A percentile compares a stretch with the other conserved stretches of the same genome.
phyloP scores from a whole-genome alignment of 2,113 vertebrate species.

The Camarhynchus parvulus region DNA sequence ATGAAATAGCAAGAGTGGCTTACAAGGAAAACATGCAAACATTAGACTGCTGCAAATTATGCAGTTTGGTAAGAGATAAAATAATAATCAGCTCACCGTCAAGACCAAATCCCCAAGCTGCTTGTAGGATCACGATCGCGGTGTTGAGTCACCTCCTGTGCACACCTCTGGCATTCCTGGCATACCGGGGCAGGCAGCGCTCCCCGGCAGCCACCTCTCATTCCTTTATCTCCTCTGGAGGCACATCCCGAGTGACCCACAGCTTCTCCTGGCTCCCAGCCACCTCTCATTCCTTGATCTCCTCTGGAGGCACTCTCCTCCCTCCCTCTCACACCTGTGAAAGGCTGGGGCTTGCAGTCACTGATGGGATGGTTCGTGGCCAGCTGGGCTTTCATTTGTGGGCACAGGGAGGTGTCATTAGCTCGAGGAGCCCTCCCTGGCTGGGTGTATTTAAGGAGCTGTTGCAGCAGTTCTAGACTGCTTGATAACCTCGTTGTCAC shows the following conservation, averaged over 20 bases:
- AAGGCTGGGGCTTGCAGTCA: neutral
- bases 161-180: neutral
- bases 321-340: neutral
- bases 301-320: neutral
- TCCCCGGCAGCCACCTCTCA: too few relatives aligned
- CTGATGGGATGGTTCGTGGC: neutral
- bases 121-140: neutral
- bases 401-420: neutral
- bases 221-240: too few relatives aligned
- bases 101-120: slow-evolving; percentile 18
- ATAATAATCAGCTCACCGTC: slow-evolving; percentile 31
- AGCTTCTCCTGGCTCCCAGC: rapidly evolving
- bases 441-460: slow-evolving; percentile 11
- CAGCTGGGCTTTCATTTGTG: neutral
- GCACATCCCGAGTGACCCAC: rapidly evolving
- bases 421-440: neutral
- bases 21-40: neutral
- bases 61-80: slow-evolving; percentile 48
- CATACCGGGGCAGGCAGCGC: neutral
- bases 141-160: slow-evolving; percentile 22
- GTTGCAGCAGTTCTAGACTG: neutral
- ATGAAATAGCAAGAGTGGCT: neutral
- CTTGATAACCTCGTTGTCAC: slow-evolving; percentile 29
- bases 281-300: neutral
- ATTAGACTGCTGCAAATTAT: neutral